A percentile compares a stretch with the other conserved stretches of the same genome.
Evolutionary conservation across 2,113 vertebrate genomes (phyloP).

Genomic region (Pipa parva): DNA sequence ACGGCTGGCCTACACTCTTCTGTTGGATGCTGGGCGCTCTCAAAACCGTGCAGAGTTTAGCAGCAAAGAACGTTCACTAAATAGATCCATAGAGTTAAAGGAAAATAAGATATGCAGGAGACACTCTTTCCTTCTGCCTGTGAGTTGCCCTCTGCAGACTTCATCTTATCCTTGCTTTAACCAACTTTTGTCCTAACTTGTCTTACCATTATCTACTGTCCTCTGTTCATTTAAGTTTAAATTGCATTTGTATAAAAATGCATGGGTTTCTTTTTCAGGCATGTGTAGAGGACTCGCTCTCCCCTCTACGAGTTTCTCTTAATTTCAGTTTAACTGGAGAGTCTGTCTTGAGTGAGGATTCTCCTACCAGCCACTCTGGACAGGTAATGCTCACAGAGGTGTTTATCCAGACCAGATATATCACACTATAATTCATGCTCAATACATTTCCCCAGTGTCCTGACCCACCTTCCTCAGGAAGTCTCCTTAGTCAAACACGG

Average conservation of each 20-base stretch:
- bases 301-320: neutral
- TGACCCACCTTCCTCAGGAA: too few species aligned
- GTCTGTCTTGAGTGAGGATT: conserved; percentile 9
- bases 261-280: neutral
- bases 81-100: neutral
- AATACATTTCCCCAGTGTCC: too few species aligned
- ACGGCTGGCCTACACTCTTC: conserved; percentile 3
- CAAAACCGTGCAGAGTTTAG: conserved; percentile 4
- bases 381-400: conserved; percentile 12
- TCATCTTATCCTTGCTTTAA: neutral
- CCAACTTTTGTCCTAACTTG: neutral
- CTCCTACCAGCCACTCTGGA: neutral
- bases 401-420: too few species aligned
- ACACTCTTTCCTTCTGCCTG: conserved; percentile 1
- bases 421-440: too few species aligned
- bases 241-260: too few species aligned
- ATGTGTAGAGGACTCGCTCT: conserved; percentile 25
- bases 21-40: neutral
- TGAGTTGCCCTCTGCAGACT: neutral
- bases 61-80: neutral
- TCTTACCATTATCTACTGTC: too few species aligned
- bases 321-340: conserved; percentile 10
- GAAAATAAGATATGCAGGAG: neutral
- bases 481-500: too few species aligned
- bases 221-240: neutral